A percentile compares a stretch with the other conserved stretches of the same genome.
Conservation (phyloP, 1,140 invertebrate species). For the Epicauta chinensis region DNA sequence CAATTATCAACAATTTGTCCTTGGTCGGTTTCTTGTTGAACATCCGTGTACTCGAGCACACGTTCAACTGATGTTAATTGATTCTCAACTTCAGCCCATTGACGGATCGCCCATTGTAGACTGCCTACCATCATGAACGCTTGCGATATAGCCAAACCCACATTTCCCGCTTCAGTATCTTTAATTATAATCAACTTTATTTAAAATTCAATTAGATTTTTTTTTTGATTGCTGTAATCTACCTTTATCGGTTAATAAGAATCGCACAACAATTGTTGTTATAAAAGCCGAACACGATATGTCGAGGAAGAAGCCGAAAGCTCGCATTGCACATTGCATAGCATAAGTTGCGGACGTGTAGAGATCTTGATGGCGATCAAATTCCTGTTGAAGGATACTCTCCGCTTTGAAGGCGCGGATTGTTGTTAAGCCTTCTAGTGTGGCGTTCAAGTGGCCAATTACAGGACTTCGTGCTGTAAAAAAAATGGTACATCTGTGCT, state of each 20-base stretch:
- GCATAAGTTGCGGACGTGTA: conserved; percentile 61
- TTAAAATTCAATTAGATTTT: neutral
- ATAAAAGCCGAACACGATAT: conserved; percentile 51
- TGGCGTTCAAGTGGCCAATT: conserved; percentile 53
- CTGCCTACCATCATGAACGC: conserved; percentile 53
- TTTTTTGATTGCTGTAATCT: no score
- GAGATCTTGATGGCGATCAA: conserved; percentile 69
- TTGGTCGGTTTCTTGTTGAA: conserved; percentile 61
- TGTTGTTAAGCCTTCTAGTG: conserved; percentile 69
- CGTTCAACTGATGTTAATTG: conserved; percentile 76
- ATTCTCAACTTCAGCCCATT: conserved; percentile 62
- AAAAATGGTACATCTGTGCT: conserved; percentile 6
- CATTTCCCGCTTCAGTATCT: conserved; percentile 48
- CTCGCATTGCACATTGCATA: conserved; percentile 54
- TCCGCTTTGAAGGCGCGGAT: conserved; percentile 79
- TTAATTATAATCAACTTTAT: conserved; percentile 11
- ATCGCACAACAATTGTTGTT: conserved; percentile 1
- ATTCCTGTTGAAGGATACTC: conserved; percentile 68
- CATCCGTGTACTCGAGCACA: conserved; percentile 64
- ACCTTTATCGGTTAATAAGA: conserved; percentile 22
- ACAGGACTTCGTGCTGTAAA: conserved; percentile 2
- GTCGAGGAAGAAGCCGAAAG: conserved; percentile 74
- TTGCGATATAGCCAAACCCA: conserved; percentile 57
- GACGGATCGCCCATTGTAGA: conserved; percentile 59
- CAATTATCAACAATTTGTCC: conserved; percentile 45